Percentiles rank a stretch among this genome's conserved stretches.
phyloP scores from a whole-genome alignment of 2,888 invertebrate genomes.

The Synanthedon formicaeformis region DNA sequence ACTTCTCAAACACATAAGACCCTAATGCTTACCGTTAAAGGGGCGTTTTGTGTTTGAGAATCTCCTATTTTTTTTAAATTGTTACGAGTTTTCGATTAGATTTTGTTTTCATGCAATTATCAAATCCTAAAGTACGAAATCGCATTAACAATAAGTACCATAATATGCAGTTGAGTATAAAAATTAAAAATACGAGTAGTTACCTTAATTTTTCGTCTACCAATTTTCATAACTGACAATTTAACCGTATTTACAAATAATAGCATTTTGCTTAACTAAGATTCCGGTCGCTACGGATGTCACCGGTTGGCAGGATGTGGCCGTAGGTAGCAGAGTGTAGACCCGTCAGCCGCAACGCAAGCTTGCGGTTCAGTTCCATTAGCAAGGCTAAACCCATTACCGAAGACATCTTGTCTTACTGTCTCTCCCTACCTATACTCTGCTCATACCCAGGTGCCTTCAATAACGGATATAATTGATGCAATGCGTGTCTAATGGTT shows the following conservation, averaged over 20 bases:
- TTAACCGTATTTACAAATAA: neutral
- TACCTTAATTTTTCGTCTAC: too few species aligned
- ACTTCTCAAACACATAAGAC: too few species aligned
- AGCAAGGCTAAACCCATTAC: constrained; percentile 50
- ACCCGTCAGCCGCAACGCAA: constrained; percentile 42
- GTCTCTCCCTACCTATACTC: neutral
- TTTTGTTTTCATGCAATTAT: too few species aligned
- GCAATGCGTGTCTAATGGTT: neutral
- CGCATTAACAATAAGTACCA: too few species aligned
- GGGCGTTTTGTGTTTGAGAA: too few species aligned
- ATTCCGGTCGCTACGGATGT: constrained; percentile 14
- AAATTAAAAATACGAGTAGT: too few species aligned
- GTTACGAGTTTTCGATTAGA: too few species aligned
- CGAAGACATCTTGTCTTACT: constrained; percentile 17
- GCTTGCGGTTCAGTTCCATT: constrained; percentile 57
- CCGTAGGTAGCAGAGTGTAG: constrained; percentile 11
- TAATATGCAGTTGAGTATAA: too few species aligned
- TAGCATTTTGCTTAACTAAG: constrained; percentile 14
- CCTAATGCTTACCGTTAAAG: too few species aligned
- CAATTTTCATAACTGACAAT: neutral
- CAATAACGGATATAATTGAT: neutral
- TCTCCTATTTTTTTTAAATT: too few species aligned
- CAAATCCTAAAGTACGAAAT: too few species aligned
- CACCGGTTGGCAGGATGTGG: constrained; percentile 31
- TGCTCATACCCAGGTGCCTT: neutral